phyloP scores from a whole-genome alignment of 2,888 invertebrate genomes.

The Eupithecia pulchellata region DNA sequence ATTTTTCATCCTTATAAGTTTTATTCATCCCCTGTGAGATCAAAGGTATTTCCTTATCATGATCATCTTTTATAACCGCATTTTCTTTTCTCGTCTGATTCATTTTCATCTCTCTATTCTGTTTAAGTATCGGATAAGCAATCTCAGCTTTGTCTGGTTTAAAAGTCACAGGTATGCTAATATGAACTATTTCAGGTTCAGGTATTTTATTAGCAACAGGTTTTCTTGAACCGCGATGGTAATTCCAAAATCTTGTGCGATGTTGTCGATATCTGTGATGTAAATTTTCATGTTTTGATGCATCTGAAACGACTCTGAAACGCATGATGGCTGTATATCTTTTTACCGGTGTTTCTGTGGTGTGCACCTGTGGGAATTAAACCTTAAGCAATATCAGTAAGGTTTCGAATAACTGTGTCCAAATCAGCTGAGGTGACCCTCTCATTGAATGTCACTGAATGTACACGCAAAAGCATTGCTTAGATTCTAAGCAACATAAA shows the following conservation, averaged over 20 bases:
- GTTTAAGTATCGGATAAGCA: slow-evolving; percentile 4
- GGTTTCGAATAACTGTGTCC: slow-evolving; percentile 24
- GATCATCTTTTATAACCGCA: slow-evolving; percentile 5
- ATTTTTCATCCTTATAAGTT: background rate
- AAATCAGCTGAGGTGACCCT: slow-evolving; percentile 29
- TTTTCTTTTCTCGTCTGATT: background rate
- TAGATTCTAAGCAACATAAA: background rate
- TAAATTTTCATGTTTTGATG: slow-evolving; percentile 18
- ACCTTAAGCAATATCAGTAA: slow-evolving; percentile 38
- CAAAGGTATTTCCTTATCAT: background rate
- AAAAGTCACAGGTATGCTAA: slow-evolving; percentile 27
- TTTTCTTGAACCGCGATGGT: slow-evolving; percentile 7
- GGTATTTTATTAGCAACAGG: slow-evolving; percentile 2
- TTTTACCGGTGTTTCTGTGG: slow-evolving; percentile 30
- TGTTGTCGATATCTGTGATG: slow-evolving; percentile 21
- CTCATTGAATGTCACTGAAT: background rate
- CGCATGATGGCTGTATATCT: slow-evolving; percentile 33
- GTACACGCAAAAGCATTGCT: background rate
- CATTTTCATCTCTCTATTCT: background rate
- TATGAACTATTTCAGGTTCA: slow-evolving; percentile 2
- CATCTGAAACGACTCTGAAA: slow-evolving; percentile 35
- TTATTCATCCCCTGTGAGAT: background rate
- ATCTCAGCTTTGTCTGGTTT: slow-evolving; percentile 7
- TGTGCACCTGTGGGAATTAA: slow-evolving; percentile 37
- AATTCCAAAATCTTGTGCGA: slow-evolving; percentile 9